Evolutionary conservation across 2,797 vertebrate species (phyloP), one percentile per base, ranked within the genome.

Genomic region (Karalla daura): DNA sequence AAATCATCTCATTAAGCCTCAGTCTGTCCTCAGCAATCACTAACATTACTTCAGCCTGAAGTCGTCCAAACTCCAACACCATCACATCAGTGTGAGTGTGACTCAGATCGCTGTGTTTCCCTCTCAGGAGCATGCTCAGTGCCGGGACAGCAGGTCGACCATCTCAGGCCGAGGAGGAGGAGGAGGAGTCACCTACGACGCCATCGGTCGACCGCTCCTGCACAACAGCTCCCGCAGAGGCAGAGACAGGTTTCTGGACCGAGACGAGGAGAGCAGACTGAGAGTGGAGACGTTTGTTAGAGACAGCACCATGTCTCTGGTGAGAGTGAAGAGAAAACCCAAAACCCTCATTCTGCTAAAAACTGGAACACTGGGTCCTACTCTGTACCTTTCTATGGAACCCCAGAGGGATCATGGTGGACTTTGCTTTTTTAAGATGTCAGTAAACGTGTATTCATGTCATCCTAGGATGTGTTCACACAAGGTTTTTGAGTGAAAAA

Each of bases 131-230:
- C 88, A 73, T 20, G 59, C 87, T 17, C 87, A 77, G 53, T 90
- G 76, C 62, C 80, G 88, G 10, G 93, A 94, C 77, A 98, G 96
- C 51, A 94, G 93, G 68, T 98, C 96, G 15, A 97, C 96, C 0
- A 78, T 96, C 63, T 96, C 96, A 0, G 94, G 94, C 0, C 93
- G 95, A 39, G 81, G 94, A 43, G 93, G 93, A 74, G 84, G 47
- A 47, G 86, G 64, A 51, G 80, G 49, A 14, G 85, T 60, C 1
- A 54, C 45, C 32, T 0, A 91, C 72, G 95, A 98, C 90, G 89
- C 94, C 11, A 90, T 95, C 11, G 66, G 93, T 54, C 79, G 93
- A 74, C 81, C 94, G n/a, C 73, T 86, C 27, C 76, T 94, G 45
- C 73, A 83, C 82, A 94, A 91, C 88, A 72, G 63, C 45, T 91